Evolutionary conservation across 1,140 invertebrate genomes (phyloP).

Genomic region (Protaetia brevitarsis): DNA sequence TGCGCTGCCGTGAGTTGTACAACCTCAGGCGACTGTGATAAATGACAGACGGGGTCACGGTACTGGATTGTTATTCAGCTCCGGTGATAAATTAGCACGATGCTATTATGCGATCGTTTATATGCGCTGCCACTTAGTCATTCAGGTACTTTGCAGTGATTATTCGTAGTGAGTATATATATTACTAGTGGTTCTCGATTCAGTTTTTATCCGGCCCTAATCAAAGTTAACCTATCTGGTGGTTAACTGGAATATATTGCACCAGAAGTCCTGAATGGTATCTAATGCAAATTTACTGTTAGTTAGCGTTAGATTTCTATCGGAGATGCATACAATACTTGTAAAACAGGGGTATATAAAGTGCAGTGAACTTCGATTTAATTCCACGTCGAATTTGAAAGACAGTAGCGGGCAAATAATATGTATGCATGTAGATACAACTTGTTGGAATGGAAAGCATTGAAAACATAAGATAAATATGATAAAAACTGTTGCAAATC

Average conservation of each 20-base stretch:
- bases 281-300: constrained; percentile 13
- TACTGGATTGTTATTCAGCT: constrained; percentile 1
- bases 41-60: not conserved
- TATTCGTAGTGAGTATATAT: not conserved
- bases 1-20: not conserved
- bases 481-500: no score
- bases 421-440: no score
- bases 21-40: not conserved
- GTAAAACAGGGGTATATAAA: not conserved
- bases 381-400: no score
- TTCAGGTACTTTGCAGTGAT: not conserved
- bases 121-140: not conserved
- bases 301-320: not conserved
- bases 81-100: constrained; percentile 1
- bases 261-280: not conserved
- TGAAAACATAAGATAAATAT: no score
- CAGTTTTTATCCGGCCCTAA: constrained; percentile 7
- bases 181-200: not conserved
- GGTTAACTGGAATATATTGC: constrained; percentile 8
- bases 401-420: no score
- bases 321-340: not conserved
- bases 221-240: constrained; percentile 13
- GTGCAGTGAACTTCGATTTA: not conserved
- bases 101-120: not conserved
- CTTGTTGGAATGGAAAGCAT: no score